phyloP scores from a whole-genome alignment of 2,797 vertebrate species.

The Semotilus atromaculatus region DNA sequence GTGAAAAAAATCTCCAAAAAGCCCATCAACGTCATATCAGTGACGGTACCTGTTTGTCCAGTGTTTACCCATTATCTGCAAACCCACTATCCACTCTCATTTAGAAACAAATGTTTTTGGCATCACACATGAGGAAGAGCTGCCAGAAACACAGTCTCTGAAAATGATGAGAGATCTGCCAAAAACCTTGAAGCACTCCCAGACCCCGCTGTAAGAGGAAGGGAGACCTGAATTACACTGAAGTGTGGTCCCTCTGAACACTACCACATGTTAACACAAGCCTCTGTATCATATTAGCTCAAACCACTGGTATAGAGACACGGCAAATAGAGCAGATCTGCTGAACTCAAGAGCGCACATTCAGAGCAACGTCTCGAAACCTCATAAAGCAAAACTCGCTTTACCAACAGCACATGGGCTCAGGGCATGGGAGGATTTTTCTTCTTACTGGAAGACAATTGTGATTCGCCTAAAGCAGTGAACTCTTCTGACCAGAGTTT shows the following conservation, averaged over 20 bases:
- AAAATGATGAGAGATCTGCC: conserved; percentile 63
- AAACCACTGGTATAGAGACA: conserved; percentile 59
- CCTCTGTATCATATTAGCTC: conserved; percentile 60
- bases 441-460: conserved; percentile 12
- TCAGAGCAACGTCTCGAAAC: conserved; percentile 45
- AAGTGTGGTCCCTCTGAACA: conserved; percentile 64
- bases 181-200: conserved; percentile 64
- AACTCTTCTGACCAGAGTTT: background rate
- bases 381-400: conserved; percentile 30
- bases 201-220: conserved; percentile 64
- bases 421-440: background rate
- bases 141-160: conserved; percentile 61
- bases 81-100: conserved; percentile 59
- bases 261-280: conserved; percentile 64
- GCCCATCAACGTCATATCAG: background rate
- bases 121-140: conserved; percentile 54
- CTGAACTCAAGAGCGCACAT: conserved; percentile 45
- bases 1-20: background rate
- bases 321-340: conserved; percentile 51
- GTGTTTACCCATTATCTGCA: conserved; percentile 27
- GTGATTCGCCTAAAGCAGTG: background rate
- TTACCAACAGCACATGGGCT: conserved; percentile 7
- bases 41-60: conserved; percentile 35
- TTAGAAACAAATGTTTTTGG: conserved; percentile 56
- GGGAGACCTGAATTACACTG: conserved; percentile 65